phyloP scores from a whole-genome alignment of 2,888 invertebrate genomes.

The Dermolepida albohirtum region DNA sequence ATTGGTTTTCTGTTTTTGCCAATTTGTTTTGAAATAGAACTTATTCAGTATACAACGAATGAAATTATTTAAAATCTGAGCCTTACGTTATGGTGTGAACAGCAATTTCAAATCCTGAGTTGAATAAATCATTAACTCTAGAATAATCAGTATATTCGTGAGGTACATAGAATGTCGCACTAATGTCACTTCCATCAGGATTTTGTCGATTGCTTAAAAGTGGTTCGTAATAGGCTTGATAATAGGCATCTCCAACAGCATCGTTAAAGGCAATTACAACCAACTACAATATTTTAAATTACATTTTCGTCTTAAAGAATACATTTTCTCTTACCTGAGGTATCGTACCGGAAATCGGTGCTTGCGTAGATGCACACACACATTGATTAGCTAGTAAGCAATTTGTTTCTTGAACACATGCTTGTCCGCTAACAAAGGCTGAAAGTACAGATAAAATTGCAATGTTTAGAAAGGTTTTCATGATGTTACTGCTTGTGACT shows the following conservation, averaged over 20 bases:
- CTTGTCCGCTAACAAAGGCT: conserved; percentile 6
- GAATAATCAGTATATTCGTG: conserved; percentile 76
- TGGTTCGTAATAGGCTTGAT: conserved; percentile 69
- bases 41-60: no score
- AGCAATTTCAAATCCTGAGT: conserved; percentile 74
- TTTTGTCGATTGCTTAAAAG: conserved; percentile 69
- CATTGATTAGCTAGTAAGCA: conserved; percentile 49
- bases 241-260: conserved; percentile 68
- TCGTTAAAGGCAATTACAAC: conserved; percentile 77
- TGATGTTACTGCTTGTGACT: no score
- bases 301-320: not conserved
- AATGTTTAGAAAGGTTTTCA: not conserved
- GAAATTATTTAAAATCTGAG: no score
- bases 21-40: no score
- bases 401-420: conserved; percentile 42
- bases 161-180: conserved; percentile 77
- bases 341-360: conserved; percentile 44
- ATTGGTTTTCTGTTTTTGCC: no score
- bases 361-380: conserved; percentile 46
- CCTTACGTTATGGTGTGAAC: conserved; percentile 74
- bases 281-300: conserved; percentile 66
- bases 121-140: conserved; percentile 70
- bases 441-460: conserved; percentile 11
- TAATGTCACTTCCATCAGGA: conserved; percentile 73
- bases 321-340: conserved; percentile 60